These are phyloP conservation scores for Tachystola acroxantha DNA, from an alignment of 2,888 invertebrate species.

Conservation along the genomic window DNA sequence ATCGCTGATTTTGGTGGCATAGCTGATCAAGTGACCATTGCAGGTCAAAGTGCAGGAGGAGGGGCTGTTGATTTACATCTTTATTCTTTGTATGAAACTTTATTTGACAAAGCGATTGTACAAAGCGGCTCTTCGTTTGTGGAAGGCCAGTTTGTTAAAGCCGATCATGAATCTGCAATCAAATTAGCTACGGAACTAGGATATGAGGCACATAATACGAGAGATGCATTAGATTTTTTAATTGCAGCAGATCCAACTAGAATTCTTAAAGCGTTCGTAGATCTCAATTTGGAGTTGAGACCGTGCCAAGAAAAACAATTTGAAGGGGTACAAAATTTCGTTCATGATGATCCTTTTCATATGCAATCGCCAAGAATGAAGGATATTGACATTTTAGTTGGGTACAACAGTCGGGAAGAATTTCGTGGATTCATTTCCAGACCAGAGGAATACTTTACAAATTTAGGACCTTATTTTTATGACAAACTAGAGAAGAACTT, in stretches of 20 bases:
- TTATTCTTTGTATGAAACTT: constrained; percentile 30
- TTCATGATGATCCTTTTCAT: constrained; percentile 24
- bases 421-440: constrained; percentile 24
- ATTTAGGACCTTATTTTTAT: constrained; percentile 6
- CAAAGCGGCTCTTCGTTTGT: constrained; percentile 41
- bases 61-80: constrained; percentile 46
- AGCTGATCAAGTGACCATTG: constrained; percentile 38
- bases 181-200: constrained; percentile 39
- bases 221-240: constrained; percentile 34
- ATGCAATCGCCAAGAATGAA: constrained; percentile 20
- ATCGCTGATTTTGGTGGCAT: constrained; percentile 51
- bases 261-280: constrained; percentile 29
- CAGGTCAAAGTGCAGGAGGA: constrained; percentile 53
- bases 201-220: constrained; percentile 18
- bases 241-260: constrained; percentile 26
- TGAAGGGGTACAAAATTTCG: constrained; percentile 25
- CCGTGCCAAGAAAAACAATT: constrained; percentile 36
- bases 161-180: constrained; percentile 29
- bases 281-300: constrained; percentile 23
- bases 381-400: constrained; percentile 31
- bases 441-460: constrained; percentile 20
- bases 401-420: constrained; percentile 40
- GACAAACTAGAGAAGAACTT: constrained; percentile 11
- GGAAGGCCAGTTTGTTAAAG: constrained; percentile 26
- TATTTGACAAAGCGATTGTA: constrained; percentile 42